These are phyloP conservation scores for Antrozous pallidus DNA, from an alignment of 2,797 vertebrate genomes.

Conservation along the genomic window DNA sequence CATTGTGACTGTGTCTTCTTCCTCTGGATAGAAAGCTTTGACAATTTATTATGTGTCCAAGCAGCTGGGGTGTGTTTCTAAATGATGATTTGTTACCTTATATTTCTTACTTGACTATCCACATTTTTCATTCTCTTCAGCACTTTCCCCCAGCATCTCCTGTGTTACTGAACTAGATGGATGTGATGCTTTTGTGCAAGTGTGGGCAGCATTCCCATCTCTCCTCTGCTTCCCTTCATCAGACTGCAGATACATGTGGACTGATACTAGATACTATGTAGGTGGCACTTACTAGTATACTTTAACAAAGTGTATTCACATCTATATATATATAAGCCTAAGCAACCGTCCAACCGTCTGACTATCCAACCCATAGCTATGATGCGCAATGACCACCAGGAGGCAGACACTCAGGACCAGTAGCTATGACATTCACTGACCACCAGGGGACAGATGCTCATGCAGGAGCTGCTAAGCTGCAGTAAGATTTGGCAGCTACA, in stretches of 20 bases:
- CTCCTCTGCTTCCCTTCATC: neutral
- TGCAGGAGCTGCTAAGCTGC: too few relatives aligned
- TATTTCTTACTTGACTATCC: conserved; percentile 24
- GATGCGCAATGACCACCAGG: too few relatives aligned
- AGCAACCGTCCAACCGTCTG: rapidly evolving
- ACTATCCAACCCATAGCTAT: too few relatives aligned
- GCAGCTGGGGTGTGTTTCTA: neutral
- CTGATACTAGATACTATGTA: neutral
- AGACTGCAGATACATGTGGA: neutral
- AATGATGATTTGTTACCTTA: conserved; percentile 50
- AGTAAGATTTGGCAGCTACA: too few relatives aligned
- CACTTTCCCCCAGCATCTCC: conserved; percentile 11
- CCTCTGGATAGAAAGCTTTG: conserved; percentile 45
- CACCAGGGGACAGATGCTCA: too few relatives aligned
- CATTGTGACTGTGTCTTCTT: conserved; percentile 38
- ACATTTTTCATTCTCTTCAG: conserved; percentile 44
- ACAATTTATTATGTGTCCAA: conserved; percentile 39
- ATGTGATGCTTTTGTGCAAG: neutral
- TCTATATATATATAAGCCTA: too few relatives aligned
- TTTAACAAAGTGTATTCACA: neutral
- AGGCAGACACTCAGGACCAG: too few relatives aligned
- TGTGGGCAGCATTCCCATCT: neutral
- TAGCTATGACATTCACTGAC: too few relatives aligned
- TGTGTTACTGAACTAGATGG: conserved; percentile 36
- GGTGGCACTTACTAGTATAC: neutral